A percentile compares a stretch with the other conserved stretches of the same genome.
Evolutionary conservation across 2,113 vertebrate species (phyloP).

Genomic region (Rattus rattus): DNA sequence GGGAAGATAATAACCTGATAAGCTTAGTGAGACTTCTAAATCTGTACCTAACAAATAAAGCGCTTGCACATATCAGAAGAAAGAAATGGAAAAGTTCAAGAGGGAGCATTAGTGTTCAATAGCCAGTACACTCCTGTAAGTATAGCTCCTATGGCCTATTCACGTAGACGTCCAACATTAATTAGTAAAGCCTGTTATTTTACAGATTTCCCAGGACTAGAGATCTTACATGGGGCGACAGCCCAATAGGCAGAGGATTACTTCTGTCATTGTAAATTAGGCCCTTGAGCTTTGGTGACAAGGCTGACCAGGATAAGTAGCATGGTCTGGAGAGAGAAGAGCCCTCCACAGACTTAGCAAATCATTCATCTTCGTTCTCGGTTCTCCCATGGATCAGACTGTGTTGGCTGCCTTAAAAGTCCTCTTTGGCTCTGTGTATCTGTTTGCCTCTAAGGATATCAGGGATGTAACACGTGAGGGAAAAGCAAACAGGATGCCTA

Average conservation of each 20-base stretch:
- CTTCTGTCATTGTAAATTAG: neutral
- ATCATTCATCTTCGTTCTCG: neutral
- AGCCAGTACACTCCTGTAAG: neutral
- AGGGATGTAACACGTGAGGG: neutral
- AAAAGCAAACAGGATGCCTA: neutral
- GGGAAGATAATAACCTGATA: neutral
- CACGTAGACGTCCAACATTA: neutral
- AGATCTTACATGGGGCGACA: neutral
- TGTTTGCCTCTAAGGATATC: neutral
- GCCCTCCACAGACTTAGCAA: accelerated
- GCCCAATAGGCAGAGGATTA: neutral
- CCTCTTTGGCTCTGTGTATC: neutral
- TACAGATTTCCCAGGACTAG: neutral
- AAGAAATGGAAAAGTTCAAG: neutral
- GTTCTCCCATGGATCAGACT: neutral
- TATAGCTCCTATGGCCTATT: neutral
- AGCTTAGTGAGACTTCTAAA: neutral
- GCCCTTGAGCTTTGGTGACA: neutral
- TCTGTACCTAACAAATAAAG: neutral
- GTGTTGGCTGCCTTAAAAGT: neutral
- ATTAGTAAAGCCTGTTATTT: neutral
- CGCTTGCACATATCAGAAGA: neutral
- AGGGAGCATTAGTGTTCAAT: neutral
- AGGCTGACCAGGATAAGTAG: neutral
- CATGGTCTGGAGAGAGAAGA: neutral